Conservation (phyloP, 2,888 invertebrate species). For the Yponomeuta sedellus region DNA sequence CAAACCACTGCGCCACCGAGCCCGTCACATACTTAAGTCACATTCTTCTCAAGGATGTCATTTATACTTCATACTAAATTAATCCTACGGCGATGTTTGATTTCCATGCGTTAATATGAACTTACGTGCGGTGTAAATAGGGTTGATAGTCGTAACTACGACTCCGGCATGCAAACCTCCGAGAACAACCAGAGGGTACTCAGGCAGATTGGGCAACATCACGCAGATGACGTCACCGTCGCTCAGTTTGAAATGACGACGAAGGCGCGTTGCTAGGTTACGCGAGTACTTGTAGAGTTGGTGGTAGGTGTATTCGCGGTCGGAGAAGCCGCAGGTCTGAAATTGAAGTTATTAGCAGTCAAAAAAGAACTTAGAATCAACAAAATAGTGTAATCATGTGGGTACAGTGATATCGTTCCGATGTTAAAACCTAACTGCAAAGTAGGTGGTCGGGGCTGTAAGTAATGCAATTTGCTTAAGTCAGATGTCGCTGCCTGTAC, state of each 20-base stretch:
- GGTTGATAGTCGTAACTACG: slow-evolving; percentile 81
- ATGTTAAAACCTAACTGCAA: no score
- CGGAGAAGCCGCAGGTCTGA: slow-evolving; percentile 82
- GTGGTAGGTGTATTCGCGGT: slow-evolving; percentile 80
- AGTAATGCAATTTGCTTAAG: no score
- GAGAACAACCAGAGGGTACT: slow-evolving; percentile 77
- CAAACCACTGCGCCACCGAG: no score
- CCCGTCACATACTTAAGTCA: no score
- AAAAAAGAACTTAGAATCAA: no score
- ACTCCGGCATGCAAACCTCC: slow-evolving; percentile 81
- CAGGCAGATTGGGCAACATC: slow-evolving; percentile 83
- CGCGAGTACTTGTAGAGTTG: slow-evolving; percentile 77
- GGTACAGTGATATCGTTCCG: no score
- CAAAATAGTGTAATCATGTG: no score
- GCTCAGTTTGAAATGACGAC: slow-evolving; percentile 75
- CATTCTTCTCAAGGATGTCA: no score
- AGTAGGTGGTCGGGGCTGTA: no score
- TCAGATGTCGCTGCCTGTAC: no score
- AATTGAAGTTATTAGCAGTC: slow-evolving; percentile 19
- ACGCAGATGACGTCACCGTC: slow-evolving; percentile 80
- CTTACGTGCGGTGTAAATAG: slow-evolving; percentile 79
- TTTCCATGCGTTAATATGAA: background rate
- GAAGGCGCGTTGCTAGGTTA: slow-evolving; percentile 78
- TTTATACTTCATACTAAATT: no score
- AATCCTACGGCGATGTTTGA: no score